These are phyloP conservation scores for Phasianus colchicus DNA, from an alignment of 2,113 vertebrate genomes.

Conservation along the genomic window DNA sequence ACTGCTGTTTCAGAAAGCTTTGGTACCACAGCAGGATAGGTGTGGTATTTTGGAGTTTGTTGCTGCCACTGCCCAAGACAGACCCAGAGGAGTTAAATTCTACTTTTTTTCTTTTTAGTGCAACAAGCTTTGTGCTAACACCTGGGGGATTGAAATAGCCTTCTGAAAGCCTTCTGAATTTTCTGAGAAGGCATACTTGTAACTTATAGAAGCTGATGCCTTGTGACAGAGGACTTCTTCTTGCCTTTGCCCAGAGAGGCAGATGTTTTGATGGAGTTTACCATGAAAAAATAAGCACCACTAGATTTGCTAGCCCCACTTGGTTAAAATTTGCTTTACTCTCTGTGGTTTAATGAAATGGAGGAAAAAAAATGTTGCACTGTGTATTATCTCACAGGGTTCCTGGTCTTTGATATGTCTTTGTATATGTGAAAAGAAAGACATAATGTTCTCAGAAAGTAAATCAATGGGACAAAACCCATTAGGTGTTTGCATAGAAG, in stretches of 20 bases:
- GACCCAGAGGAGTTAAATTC: neutral
- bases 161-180: neutral
- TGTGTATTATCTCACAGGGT: accelerated
- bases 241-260: neutral
- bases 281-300: neutral
- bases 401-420: neutral
- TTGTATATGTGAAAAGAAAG: neutral
- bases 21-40: neutral
- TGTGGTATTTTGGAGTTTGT: neutral
- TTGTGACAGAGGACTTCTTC: neutral
- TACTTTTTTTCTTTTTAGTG: neutral
- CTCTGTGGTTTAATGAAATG: neutral
- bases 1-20: neutral
- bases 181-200: neutral
- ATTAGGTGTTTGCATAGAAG: neutral
- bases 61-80: neutral
- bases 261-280: neutral
- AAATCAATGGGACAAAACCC: neutral
- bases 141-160: neutral
- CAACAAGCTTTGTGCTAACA: neutral
- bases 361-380: neutral
- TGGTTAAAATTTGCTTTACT: neutral
- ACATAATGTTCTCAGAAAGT: neutral
- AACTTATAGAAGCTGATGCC: neutral
- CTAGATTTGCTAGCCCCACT: neutral